Percentiles rank a stretch among this genome's conserved stretches.
phyloP scores from a whole-genome alignment of 1,140 invertebrate genomes.

The Hyles vespertilio region DNA sequence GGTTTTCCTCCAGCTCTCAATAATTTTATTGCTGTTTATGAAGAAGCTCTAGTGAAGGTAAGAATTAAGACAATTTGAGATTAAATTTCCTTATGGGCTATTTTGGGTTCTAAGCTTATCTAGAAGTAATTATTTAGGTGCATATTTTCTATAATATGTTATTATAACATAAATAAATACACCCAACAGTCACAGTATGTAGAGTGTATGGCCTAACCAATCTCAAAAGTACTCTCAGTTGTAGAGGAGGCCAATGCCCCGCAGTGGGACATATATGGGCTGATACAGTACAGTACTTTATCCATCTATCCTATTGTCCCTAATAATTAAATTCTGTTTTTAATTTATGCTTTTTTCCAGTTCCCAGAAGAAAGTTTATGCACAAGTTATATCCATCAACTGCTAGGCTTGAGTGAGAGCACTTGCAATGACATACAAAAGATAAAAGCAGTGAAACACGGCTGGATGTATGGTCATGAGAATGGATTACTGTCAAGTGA shows the following conservation, averaged over 20 bases:
- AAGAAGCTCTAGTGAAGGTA: constrained; percentile 59
- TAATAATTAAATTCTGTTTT: not conserved
- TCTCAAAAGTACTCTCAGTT: too few relatives aligned
- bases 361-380: constrained; percentile 61
- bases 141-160: too few relatives aligned
- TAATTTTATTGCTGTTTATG: constrained; percentile 49
- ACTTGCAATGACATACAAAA: constrained; percentile 51
- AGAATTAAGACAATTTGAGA: not conserved
- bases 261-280: too few relatives aligned
- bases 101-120: too few relatives aligned
- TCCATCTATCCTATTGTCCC: too few relatives aligned
- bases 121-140: too few relatives aligned
- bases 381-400: constrained; percentile 53
- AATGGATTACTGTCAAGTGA: constrained; percentile 53
- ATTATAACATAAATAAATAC: too few relatives aligned
- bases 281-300: too few relatives aligned
- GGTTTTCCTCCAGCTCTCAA: constrained; percentile 44
- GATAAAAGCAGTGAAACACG: constrained; percentile 51
- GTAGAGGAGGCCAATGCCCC: too few relatives aligned
- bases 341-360: constrained; percentile 24
- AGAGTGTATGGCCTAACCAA: too few relatives aligned
- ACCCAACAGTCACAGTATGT: too few relatives aligned
- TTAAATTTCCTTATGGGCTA: not conserved
- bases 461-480: constrained; percentile 55
- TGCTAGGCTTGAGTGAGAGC: constrained; percentile 43